Percentiles rank a stretch among this genome's conserved stretches.
Evolutionary conservation across 2,797 vertebrate species (phyloP).

Genomic region (Mus minutoides): DNA sequence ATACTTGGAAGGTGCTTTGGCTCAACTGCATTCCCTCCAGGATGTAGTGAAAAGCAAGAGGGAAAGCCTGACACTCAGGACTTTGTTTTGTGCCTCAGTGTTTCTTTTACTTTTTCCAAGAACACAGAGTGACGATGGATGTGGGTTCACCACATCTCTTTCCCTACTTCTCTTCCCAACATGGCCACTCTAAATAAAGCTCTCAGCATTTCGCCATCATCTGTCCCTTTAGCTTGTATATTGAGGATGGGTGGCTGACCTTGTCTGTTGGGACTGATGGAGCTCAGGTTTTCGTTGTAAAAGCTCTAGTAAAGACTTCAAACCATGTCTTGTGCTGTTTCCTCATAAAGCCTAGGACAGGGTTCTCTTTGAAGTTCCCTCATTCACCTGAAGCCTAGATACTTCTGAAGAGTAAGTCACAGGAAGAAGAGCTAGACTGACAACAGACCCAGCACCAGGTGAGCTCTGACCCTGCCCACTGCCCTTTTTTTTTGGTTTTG

Average conservation of each 20-base stretch:
- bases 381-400: background rate
- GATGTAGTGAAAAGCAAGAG: background rate
- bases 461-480: background rate
- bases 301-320: background rate
- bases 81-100: background rate
- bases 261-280: background rate
- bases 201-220: background rate
- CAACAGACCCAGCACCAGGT: background rate
- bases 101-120: background rate
- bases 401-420: background rate
- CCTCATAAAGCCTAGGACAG: background rate
- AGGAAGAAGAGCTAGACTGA: background rate
- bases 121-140: background rate
- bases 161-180: background rate
- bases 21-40: background rate
- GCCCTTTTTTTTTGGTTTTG: background rate
- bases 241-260: too few species aligned
- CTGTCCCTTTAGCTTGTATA: background rate
- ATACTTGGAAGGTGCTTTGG: background rate
- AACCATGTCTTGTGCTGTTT: background rate
- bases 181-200: background rate
- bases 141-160: background rate
- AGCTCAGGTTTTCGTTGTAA: background rate
- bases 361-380: background rate
- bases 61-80: background rate